Evolutionary conservation across 1,140 invertebrate species (phyloP), one percentile per base, ranked within the genome.

Genomic region (Drosophila truncata): DNA sequence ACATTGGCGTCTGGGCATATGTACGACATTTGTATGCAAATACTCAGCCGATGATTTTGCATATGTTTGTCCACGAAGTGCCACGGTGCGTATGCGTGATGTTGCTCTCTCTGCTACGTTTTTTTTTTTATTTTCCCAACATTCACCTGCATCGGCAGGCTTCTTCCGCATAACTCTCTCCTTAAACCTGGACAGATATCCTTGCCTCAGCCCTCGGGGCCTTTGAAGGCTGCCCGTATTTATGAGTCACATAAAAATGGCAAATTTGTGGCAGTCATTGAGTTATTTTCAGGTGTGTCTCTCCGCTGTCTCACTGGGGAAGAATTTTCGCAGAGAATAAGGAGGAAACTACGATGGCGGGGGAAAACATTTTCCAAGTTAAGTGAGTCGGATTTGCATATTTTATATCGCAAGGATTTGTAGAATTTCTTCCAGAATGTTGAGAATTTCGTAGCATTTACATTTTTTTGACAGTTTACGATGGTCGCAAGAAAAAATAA

Each of bases 1-100:
- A 57, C 20, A 37, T 35, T 5, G 13, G 39, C 42, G 46, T 49
- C 10, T 42, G 37, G 61, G 72, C 71, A 72, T 84, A 80, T 84
- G 81, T 64, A 84, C 64, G 81, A 57, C 65, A 83, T 84, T 84
- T 84, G 76, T 77, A 84, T 83, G 81, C 81, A 84, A 83, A 83
- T 84, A 71, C 71, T 61, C 33, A 76, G 71, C 76, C 60, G 59
- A 84, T 72, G 66, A 84, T 77, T 86, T 72, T 79, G 71, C 76
- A 75, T 79, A 76, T 82, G 66, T 77, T 73, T 73, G 46, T 20
- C 57, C 66, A 70, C 62, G 47, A 67, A 67, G 73, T 67, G 69
- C 64, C 60, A 83, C 57, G 61, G 63, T 83, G 81, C 81, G 81
- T 83, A 83, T 83, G 81, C 71, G 70, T 60, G 54, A 73, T 73